Conservation (phyloP, 2,888 invertebrate species). For the Scaptomyza parva region DNA sequence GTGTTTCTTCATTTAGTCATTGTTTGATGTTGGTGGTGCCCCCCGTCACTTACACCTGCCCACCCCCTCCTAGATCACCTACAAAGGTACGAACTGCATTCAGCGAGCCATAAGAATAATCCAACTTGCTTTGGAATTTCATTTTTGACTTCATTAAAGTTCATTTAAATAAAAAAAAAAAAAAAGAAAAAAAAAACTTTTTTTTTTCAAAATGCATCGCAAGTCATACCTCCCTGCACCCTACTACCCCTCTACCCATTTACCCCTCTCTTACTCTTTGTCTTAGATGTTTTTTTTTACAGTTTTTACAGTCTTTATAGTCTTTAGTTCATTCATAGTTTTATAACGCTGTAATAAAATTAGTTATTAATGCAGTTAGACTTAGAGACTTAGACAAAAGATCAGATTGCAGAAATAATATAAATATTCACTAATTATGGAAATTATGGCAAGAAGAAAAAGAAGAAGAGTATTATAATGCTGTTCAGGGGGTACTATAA, state of each 20-base stretch:
- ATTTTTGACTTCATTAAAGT: slow-evolving; percentile 76
- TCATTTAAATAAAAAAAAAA: slow-evolving; percentile 78
- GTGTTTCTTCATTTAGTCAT: slow-evolving; percentile 54
- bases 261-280: background rate
- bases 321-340: slow-evolving; percentile 31
- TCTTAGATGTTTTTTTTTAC: background rate
- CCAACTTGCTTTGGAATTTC: slow-evolving; percentile 59
- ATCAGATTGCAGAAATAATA: slow-evolving; percentile 10
- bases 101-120: slow-evolving; percentile 43
- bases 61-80: background rate
- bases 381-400: background rate
- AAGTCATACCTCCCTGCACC: too few species aligned
- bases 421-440: slow-evolving; percentile 19
- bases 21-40: too few species aligned
- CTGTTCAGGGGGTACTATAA: too few species aligned
- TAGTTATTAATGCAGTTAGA: slow-evolving; percentile 44
- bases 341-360: slow-evolving; percentile 57
- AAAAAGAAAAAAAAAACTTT: too few species aligned
- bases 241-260: too few species aligned
- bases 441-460: too few species aligned
- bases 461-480: too few species aligned
- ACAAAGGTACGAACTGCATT: slow-evolving; percentile 17
- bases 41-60: background rate
- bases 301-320: slow-evolving; percentile 36
- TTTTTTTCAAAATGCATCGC: too few species aligned